A percentile compares a stretch with the other conserved stretches of the same genome.
These are phyloP conservation scores for Muricea muricata DNA, from an alignment of 92 coral and sea anemone genomes.

Conservation along the genomic window DNA sequence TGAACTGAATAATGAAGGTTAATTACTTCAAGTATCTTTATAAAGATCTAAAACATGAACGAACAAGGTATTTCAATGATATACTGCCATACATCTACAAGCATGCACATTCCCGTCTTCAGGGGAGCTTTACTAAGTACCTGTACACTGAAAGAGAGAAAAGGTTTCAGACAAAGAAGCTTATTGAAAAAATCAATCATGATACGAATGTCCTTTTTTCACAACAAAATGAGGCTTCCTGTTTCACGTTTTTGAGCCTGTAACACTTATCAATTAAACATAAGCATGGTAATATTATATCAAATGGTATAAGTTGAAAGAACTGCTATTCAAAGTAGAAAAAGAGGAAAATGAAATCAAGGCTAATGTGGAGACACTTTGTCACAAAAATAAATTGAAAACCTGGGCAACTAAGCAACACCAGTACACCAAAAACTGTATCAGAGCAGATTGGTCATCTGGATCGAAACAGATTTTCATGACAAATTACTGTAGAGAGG, in stretches of 20 bases:
- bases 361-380: slow-evolving; percentile 45
- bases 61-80: slow-evolving; percentile 58
- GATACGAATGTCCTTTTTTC: slow-evolving; percentile 47
- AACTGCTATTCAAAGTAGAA: slow-evolving; percentile 44
- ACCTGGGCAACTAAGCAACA: slow-evolving; percentile 49
- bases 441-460: slow-evolving; percentile 47
- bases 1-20: not conserved
- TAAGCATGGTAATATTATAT: slow-evolving; percentile 50
- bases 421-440: slow-evolving; percentile 38
- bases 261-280: slow-evolving; percentile 44
- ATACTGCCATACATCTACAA: slow-evolving; percentile 58
- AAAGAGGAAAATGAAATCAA: slow-evolving; percentile 54
- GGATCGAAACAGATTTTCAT: slow-evolving; percentile 36
- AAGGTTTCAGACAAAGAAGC: slow-evolving; percentile 59
- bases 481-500: slow-evolving; percentile 37
- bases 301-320: slow-evolving; percentile 57
- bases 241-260: slow-evolving; percentile 50
- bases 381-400: slow-evolving; percentile 40
- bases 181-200: slow-evolving; percentile 52
- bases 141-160: slow-evolving; percentile 59
- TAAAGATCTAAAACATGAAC: slow-evolving; percentile 50
- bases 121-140: slow-evolving; percentile 52
- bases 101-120: slow-evolving; percentile 51
- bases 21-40: slow-evolving; percentile 39
- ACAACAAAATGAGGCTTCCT: slow-evolving; percentile 57